Conservation (phyloP, 2,888 invertebrate species). For the Eristalis arbustorum region DNA sequence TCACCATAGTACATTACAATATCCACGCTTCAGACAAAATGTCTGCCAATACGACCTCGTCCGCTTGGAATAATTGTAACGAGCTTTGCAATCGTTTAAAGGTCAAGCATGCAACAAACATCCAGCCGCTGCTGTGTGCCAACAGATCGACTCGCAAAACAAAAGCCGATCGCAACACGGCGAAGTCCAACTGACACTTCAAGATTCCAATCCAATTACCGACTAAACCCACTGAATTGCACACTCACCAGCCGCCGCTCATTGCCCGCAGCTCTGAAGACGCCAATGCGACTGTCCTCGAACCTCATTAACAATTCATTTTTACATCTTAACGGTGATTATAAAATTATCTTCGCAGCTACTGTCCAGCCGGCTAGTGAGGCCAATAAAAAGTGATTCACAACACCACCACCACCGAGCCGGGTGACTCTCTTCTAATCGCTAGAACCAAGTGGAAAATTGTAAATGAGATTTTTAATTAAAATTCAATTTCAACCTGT, state of each 20-base stretch:
- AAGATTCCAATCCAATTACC: not conserved
- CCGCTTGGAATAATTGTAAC: no score
- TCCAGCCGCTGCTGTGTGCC: no score
- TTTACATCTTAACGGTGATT: conserved; percentile 32
- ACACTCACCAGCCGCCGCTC: not conserved
- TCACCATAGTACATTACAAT: no score
- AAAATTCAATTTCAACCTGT: conserved; percentile 65
- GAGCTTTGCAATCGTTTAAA: no score
- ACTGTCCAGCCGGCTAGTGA: conserved; percentile 39
- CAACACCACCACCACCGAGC: not conserved
- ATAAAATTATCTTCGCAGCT: conserved; percentile 50
- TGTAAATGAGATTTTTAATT: conserved; percentile 63
- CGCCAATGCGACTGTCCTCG: not conserved
- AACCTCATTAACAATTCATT: conserved; percentile 45
- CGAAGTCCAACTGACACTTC: not conserved
- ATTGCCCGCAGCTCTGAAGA: not conserved
- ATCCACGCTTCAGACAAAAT: no score
- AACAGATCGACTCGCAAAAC: not conserved
- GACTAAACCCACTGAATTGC: not conserved
- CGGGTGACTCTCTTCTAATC: conserved; percentile 36
- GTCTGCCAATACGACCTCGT: no score
- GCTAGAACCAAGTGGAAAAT: conserved; percentile 55
- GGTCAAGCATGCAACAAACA: no score
- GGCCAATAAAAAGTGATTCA: conserved; percentile 33
- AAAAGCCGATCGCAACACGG: not conserved